Evolutionary conservation across 1,140 invertebrate species (phyloP), one percentile per base, ranked within the genome.

Genomic region (Chrysopa pallens): DNA sequence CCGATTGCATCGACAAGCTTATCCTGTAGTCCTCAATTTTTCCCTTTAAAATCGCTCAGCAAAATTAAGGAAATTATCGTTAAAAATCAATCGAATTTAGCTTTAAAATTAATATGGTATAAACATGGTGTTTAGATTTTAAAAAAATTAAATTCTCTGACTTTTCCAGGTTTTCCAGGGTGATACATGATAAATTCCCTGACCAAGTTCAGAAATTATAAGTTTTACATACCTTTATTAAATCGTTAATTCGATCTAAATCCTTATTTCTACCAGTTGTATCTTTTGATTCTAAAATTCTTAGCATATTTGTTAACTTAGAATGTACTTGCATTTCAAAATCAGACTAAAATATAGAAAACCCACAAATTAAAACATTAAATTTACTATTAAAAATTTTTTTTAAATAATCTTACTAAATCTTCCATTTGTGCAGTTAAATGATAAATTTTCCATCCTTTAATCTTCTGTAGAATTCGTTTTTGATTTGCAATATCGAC

Each of bases 381-480:
- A 41, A 42, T 33, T 44, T 31, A 54, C 56, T 6, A 23, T 5
- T 33, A 44, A 40, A 46, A 17, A 44, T 35, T 42, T 1, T n/a
- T 12, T 39, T 31, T 11, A 12, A 33, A 27, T 11, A n/a, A n/a
- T 55, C 63, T 64, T 60, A 91, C 88, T 64, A 94, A 62, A 62
- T 92, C 85, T 54, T 94, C 87, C 75, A 95, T 83, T 69, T 94
- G 89, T 23, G 87, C 77, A 11, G 77, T 83, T 39, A 95, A 69
- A 65, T 94, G 86, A 68, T 89, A 79, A 27, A 95, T 70, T 67
- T 95, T 95, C 91, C 91, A 97, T 8, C 90, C 91, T 57, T 87
- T 84, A n/a, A 88, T 72, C 64, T 85, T 90, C 50, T 89, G 80
- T 45, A 85, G 61, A 17, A 92, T 81, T 55, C 87, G 76, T 51